Conservation (phyloP, 2,888 invertebrate genomes). For the Psococerastis gibbosa region DNA sequence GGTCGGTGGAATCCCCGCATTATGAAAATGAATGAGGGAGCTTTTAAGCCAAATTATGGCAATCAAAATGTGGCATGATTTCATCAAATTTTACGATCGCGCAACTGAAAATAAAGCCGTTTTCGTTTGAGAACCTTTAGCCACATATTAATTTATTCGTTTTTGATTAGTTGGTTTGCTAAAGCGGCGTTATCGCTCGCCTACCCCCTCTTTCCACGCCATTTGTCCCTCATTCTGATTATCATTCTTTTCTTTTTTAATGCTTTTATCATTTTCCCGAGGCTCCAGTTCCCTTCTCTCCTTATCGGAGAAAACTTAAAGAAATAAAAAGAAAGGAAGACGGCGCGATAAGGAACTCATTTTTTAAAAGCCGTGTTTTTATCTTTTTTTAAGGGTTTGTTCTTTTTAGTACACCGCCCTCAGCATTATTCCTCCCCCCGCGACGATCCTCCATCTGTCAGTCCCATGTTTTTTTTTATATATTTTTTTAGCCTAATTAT, state of each 20-base stretch:
- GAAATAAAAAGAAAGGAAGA: conserved; percentile 11
- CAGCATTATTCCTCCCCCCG: background rate
- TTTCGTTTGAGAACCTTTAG: no score
- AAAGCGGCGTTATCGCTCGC: conserved; percentile 7
- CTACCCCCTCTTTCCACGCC: conserved; percentile 8
- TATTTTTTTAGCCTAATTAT: no score
- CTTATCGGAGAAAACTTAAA: conserved; percentile 11
- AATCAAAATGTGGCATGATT: no score
- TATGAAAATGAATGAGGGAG: no score
- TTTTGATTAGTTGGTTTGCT: conserved; percentile 11
- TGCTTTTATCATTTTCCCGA: conserved; percentile 10
- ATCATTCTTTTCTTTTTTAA: conserved; percentile 7
- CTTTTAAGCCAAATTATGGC: no score
- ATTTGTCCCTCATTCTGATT: conserved; percentile 10
- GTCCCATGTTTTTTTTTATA: no score
- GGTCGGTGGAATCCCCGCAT: no score
- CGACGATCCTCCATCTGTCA: no score
- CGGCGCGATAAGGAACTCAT: conserved; percentile 9
- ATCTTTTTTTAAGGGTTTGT: conserved; percentile 10
- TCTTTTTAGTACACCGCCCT: conserved; percentile 9
- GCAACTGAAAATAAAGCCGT: no score
- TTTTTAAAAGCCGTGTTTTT: conserved; percentile 10
- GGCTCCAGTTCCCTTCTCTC: conserved; percentile 4
- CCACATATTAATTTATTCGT: conserved; percentile 9
- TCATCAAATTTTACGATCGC: no score